Evolutionary conservation across 2,113 vertebrate species (phyloP).

Genomic region (Pagrus major): DNA sequence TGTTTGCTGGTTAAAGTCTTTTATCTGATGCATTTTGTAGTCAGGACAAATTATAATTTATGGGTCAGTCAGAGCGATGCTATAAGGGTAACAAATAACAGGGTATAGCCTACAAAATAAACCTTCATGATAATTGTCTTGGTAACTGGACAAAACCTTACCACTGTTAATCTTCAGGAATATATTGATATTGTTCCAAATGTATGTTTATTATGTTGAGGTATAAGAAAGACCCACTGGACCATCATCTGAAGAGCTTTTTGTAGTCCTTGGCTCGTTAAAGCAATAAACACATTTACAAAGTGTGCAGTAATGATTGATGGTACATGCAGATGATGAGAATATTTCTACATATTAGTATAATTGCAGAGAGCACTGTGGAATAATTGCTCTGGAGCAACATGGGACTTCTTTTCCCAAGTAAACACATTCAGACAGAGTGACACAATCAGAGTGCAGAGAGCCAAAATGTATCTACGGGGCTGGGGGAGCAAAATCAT

Average conservation of each 20-base stretch:
- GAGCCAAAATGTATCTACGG: neutral
- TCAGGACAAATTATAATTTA: slow-evolving; percentile 2
- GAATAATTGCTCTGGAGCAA: slow-evolving; percentile 47
- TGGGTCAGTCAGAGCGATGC: neutral
- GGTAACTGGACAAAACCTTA: neutral
- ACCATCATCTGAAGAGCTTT: neutral
- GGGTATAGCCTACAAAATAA: neutral
- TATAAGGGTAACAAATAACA: slow-evolving; percentile 4
- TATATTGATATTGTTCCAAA: neutral
- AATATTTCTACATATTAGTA: slow-evolving; percentile 52
- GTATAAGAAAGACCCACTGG: neutral
- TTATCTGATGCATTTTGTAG: neutral
- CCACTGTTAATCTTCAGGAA: neutral
- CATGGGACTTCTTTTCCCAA: slow-evolving; percentile 27
- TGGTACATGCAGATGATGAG: slow-evolving; percentile 21
- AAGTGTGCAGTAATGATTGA: slow-evolving; percentile 18
- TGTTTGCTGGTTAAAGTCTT: slow-evolving; percentile 20
- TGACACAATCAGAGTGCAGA: slow-evolving; percentile 1
- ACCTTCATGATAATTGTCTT: neutral
- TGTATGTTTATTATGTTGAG: neutral
- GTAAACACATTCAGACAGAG: slow-evolving; percentile 25
- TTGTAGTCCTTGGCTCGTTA: neutral
- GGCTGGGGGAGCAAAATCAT: neutral
- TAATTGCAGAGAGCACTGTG: slow-evolving; percentile 55
- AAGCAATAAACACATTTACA: slow-evolving; percentile 15